phyloP scores from a whole-genome alignment of 2,113 vertebrate genomes.

The Dicaeum eximium region DNA sequence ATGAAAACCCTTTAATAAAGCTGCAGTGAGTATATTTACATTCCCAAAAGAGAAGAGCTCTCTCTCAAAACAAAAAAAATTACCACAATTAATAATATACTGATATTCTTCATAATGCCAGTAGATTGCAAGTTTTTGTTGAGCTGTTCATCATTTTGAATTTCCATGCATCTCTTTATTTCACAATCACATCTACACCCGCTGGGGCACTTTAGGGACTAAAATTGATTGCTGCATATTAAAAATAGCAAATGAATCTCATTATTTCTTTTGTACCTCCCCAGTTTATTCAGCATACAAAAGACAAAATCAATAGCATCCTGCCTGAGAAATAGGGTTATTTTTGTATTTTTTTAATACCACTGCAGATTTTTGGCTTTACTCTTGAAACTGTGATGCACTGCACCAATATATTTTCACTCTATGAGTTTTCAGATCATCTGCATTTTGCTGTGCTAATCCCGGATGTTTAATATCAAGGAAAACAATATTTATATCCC shows the following conservation, averaged over 20 bases:
- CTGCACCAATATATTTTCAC: background rate
- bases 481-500: slow-evolving; percentile 40
- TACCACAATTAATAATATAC: slow-evolving; percentile 51
- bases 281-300: slow-evolving; percentile 37
- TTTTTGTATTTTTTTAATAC: slow-evolving; percentile 6
- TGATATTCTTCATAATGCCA: slow-evolving; percentile 40
- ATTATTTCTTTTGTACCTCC: slow-evolving; percentile 59
- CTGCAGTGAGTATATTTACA: slow-evolving; percentile 54
- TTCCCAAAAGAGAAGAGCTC: slow-evolving; percentile 47
- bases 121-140: slow-evolving; percentile 46
- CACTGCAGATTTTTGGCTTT: background rate
- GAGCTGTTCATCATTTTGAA: slow-evolving; percentile 54
- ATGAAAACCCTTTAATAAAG: slow-evolving; percentile 64
- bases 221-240: slow-evolving; percentile 52
- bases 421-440: background rate
- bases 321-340: background rate
- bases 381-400: background rate
- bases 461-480: slow-evolving; percentile 20
- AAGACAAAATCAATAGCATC: slow-evolving; percentile 42
- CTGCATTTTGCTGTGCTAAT: slow-evolving; percentile 25
- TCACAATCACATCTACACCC: slow-evolving; percentile 24
- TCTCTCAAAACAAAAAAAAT: slow-evolving; percentile 54
- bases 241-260: slow-evolving; percentile 67
- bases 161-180: slow-evolving; percentile 47
- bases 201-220: slow-evolving; percentile 36